These are phyloP conservation scores for Melikaiella ostensackeni DNA, from an alignment of 2,888 invertebrate species.

Conservation along the genomic window DNA sequence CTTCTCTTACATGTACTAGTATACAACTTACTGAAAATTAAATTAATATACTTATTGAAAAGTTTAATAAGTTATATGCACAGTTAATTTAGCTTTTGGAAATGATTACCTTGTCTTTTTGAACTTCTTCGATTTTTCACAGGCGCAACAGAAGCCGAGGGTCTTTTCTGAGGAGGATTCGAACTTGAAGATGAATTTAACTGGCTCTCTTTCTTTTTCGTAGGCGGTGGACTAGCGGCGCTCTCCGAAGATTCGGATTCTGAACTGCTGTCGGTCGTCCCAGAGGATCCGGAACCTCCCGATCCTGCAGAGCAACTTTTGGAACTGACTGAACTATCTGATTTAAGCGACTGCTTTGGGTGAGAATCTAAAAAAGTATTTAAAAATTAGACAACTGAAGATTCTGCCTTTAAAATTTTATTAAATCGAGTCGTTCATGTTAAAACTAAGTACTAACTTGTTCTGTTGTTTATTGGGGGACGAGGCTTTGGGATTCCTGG, in stretches of 20 bases:
- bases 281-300: conserved; percentile 84
- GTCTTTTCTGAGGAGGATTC: conserved; percentile 66
- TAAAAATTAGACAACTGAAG: not conserved
- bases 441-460: conserved; percentile 60
- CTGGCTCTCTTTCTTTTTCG: conserved; percentile 70
- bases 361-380: conserved; percentile 59
- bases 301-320: conserved; percentile 82
- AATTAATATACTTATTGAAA: no score
- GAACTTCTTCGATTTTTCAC: conserved; percentile 72
- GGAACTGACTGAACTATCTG: conserved; percentile 83
- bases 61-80: not conserved
- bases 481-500: conserved; percentile 74
- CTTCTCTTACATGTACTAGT: no score
- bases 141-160: conserved; percentile 69
- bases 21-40: no score
- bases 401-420: not conserved
- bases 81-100: not conserved
- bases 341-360: conserved; percentile 74
- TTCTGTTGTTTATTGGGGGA: conserved; percentile 78
- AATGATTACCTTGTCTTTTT: conserved; percentile 69
- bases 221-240: conserved; percentile 77
- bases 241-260: conserved; percentile 85
- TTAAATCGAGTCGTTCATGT: not conserved
- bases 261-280: conserved; percentile 80
- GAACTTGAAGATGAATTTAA: conserved; percentile 54